Percentiles rank a stretch among this genome's conserved stretches.
These are phyloP conservation scores for Prunella fulvescens DNA, from an alignment of 2,113 vertebrate genomes.

Conservation along the genomic window DNA sequence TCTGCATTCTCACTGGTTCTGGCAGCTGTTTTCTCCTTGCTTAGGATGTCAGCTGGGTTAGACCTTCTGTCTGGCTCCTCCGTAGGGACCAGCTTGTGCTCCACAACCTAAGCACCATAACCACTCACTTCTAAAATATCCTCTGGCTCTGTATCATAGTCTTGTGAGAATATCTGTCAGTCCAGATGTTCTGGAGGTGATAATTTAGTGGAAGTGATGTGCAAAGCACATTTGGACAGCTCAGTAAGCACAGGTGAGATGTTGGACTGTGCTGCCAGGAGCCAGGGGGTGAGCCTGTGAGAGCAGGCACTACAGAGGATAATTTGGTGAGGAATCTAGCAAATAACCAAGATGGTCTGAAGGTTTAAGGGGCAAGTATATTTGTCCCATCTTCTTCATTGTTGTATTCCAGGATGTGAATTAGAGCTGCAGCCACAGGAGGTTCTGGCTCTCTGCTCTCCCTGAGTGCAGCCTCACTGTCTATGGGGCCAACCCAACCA, in stretches of 20 bases:
- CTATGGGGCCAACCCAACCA: accelerated
- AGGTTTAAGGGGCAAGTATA: neutral
- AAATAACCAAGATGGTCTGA: neutral
- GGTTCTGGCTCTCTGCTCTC: neutral
- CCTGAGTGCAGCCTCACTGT: neutral
- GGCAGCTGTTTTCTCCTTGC: neutral
- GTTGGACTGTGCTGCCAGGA: neutral
- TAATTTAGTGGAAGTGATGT: neutral
- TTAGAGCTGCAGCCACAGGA: neutral
- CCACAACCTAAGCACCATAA: neutral
- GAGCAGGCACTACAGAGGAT: neutral
- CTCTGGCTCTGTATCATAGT: neutral
- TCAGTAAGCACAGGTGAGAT: neutral
- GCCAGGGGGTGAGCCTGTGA: neutral
- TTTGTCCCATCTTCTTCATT: neutral
- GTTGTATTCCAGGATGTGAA: neutral
- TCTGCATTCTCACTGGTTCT: neutral
- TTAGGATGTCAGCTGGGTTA: neutral
- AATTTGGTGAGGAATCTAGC: neutral
- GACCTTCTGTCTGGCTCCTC: neutral
- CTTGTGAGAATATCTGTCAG: neutral
- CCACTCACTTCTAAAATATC: neutral
- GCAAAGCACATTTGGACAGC: neutral
- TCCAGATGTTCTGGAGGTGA: neutral
- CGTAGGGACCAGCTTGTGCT: neutral